Evolutionary conservation across 2,888 invertebrate species (phyloP).

Genomic region (Coenonympha arcania): DNA sequence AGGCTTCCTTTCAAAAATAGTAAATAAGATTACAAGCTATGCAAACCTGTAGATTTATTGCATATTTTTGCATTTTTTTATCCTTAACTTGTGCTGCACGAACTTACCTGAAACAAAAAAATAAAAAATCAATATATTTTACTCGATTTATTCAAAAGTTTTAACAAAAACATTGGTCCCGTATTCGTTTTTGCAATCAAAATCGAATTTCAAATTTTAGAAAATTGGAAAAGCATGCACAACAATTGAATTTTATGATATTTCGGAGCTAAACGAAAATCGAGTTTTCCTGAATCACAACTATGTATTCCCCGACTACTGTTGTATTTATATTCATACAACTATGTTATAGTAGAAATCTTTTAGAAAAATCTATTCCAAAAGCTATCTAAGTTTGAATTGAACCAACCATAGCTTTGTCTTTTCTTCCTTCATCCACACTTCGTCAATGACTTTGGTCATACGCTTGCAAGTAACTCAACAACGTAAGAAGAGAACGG

Average conservation of each 20-base stretch:
- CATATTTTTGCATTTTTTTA: conserved; percentile 1
- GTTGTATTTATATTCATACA: too few relatives aligned
- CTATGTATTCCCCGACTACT: background rate
- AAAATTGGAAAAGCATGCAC: background rate
- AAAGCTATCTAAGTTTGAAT: too few relatives aligned
- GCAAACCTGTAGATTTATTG: background rate
- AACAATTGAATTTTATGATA: background rate
- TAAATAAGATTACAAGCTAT: too few relatives aligned
- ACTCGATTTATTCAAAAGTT: background rate
- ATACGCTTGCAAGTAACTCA: too few relatives aligned
- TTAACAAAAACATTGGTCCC: background rate
- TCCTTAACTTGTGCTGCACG: background rate
- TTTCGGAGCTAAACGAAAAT: background rate
- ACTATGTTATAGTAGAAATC: too few relatives aligned
- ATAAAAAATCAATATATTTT: background rate
- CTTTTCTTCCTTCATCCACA: too few relatives aligned
- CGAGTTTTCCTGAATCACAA: background rate
- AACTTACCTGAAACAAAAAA: conserved; percentile 1
- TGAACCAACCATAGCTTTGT: background rate
- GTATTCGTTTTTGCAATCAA: background rate
- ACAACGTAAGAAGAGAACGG: too few relatives aligned
- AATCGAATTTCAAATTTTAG: background rate
- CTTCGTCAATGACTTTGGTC: too few relatives aligned
- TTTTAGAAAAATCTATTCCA: too few relatives aligned
- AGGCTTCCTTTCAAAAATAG: too few relatives aligned